A percentile compares a stretch with the other conserved stretches of the same genome.
Conservation (phyloP, 2,113 vertebrate genomes). For the Pluvianellus socialis region DNA sequence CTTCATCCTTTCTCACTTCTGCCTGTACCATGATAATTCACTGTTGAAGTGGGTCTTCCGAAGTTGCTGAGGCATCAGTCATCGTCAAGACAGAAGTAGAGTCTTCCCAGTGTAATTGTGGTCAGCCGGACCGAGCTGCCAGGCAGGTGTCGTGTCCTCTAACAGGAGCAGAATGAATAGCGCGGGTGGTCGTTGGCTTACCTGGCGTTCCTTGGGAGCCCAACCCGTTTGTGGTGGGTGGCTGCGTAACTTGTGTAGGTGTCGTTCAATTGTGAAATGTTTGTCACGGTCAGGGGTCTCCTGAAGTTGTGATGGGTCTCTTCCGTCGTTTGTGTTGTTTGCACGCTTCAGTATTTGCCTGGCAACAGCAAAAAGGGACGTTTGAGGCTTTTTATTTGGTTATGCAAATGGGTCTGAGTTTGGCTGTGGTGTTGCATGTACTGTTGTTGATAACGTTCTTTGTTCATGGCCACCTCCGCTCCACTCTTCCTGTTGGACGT, state of each 20-base stretch:
- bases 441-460: accelerated
- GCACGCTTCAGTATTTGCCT: background rate
- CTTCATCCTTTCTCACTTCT: background rate
- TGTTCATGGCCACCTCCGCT: background rate
- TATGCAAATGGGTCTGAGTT: accelerated
- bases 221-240: accelerated
- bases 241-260: accelerated
- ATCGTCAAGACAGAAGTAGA: background rate
- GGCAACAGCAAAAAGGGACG: background rate
- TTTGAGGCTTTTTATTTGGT: background rate
- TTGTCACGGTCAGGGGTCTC: background rate
- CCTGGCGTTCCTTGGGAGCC: background rate
- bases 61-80: background rate
- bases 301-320: background rate
- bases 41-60: background rate
- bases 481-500: accelerated
- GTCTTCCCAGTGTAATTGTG: background rate
- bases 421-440: background rate
- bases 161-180: background rate
- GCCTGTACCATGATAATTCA: background rate
- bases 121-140: background rate
- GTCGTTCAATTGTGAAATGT: background rate
- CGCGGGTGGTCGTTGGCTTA: background rate
- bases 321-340: background rate
- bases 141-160: background rate